Base-by-base conservation (phyloP, 2,113 vertebrate species). In the Zosterops hypoxanthus region DNA sequence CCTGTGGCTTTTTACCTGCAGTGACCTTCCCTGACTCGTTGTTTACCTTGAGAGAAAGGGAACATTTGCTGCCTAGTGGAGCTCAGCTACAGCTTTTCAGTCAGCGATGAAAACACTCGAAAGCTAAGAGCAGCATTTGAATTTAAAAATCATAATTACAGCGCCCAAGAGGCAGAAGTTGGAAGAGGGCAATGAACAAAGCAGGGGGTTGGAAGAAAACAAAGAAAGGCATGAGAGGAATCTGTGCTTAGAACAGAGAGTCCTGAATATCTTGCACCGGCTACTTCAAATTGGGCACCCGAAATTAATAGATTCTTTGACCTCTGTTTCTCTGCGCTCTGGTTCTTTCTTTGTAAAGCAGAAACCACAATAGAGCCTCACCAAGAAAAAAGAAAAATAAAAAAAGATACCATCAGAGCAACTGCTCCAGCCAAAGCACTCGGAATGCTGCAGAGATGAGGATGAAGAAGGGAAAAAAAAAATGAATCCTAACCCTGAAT, bases 41-140 rank as follows among this genome's bases (percentile, higher is more conserved):
- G 95, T 96, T 95, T 94, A 82, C 81, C 61, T 56, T 53, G 88
- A 82, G 80, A 61, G 26, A 31, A 81, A 61, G 52, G 72, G 77
- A 86, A 91, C 12, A 8, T 77, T 94, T 70, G 90, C 15, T 89
- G 17, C 64, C 22, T 78, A 94, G 87, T 5, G 20, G 57, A 95
- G 82, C 46, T 93, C 91, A 83, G 88, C 91, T 81, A 18, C 7
- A 70, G 92, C 82, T 83, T 83, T 90, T 81, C 91, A 95, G 70
- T 73, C 90, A 42, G 60, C 0, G 2, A 94, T 49, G 92, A 94
- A 95, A 97, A 95, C 95, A 95, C 91, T 94, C 17, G 33, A 96
- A 90, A 80, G 17, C 80, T 41, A 93, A 95, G 83, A 94, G 91
- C 88, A 79, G 73, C 60, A 44, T 84, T 16, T 79, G 92, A 89